These are phyloP conservation scores for Dicyrtomina minuta DNA, from an alignment of 2,888 invertebrate species.

Conservation along the genomic window DNA sequence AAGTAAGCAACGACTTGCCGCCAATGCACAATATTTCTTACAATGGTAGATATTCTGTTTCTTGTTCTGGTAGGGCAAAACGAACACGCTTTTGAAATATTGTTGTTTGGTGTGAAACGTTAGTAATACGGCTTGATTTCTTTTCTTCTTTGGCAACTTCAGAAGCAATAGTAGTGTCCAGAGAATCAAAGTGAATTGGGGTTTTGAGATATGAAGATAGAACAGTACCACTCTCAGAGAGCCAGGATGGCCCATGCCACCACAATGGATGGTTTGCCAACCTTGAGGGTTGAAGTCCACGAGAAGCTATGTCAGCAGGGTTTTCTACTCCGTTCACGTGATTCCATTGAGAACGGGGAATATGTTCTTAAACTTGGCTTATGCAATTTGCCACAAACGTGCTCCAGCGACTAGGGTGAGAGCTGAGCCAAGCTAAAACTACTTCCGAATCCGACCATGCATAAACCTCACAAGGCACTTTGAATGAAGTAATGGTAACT, in stretches of 20 bases:
- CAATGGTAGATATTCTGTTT: too few relatives aligned
- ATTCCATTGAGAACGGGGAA: conserved; percentile 18
- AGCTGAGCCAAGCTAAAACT: conserved; percentile 44
- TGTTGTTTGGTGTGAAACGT: too few relatives aligned
- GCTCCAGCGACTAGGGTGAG: conserved; percentile 39
- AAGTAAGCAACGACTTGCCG: background rate
- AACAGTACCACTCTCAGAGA: background rate
- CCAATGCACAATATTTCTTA: too few relatives aligned
- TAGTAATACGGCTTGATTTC: too few relatives aligned
- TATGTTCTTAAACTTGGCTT: conserved; percentile 35
- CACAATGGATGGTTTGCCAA: conserved; percentile 18
- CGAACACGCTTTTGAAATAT: too few relatives aligned
- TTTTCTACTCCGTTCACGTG: conserved; percentile 19
- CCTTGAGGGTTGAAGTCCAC: conserved; percentile 16
- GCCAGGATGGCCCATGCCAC: too few relatives aligned
- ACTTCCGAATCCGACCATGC: conserved; percentile 6
- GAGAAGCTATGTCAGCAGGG: conserved; percentile 24
- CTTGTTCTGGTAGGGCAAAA: too few relatives aligned
- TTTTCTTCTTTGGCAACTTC: background rate
- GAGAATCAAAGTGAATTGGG: background rate
- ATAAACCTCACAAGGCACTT: conserved; percentile 20
- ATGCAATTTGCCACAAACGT: conserved; percentile 47
- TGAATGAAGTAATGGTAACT: background rate
- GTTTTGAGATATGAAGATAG: background rate
- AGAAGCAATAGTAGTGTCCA: background rate